A percentile compares a stretch with the other conserved stretches of the same genome.
phyloP scores from a whole-genome alignment of 1,140 invertebrate species.

The Pissodes strobi region DNA sequence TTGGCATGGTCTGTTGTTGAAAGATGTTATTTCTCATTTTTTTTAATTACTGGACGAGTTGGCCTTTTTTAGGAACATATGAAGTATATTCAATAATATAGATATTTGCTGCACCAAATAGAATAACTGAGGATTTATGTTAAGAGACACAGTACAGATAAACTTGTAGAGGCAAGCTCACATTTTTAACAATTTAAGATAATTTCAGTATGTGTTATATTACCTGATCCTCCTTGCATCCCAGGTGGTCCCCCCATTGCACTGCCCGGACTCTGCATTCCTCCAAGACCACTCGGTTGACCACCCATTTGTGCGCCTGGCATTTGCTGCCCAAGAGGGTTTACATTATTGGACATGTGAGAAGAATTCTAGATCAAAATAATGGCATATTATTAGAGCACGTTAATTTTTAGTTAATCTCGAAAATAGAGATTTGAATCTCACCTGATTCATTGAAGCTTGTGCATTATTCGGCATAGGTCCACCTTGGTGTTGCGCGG shows the following conservation, averaged over 20 bases:
- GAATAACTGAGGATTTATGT: too few species aligned
- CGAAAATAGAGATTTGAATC: neutral
- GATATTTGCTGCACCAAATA: too few species aligned
- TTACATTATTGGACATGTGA: constrained; percentile 29
- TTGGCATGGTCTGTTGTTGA: too few species aligned
- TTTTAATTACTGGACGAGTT: too few species aligned
- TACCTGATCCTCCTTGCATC: constrained; percentile 22
- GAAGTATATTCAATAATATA: too few species aligned
- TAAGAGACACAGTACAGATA: too few species aligned
- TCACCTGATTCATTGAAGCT: constrained; percentile 20
- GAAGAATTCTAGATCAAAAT: constrained; percentile 23
- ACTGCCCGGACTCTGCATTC: constrained; percentile 24
- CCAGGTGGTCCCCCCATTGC: constrained; percentile 23
- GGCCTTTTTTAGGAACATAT: too few species aligned
- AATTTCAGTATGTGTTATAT: neutral
- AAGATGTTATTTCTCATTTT: too few species aligned
- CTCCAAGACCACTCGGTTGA: constrained; percentile 19
- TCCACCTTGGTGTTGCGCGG: constrained; percentile 22
- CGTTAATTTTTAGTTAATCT: too few species aligned
- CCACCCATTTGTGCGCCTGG: constrained; percentile 23
- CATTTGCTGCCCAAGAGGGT: constrained; percentile 49
- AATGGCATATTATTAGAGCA: too few species aligned
- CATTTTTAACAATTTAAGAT: too few species aligned
- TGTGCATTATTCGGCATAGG: constrained; percentile 19
- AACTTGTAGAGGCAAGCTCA: too few species aligned